phyloP scores from a whole-genome alignment of 1,140 invertebrate genomes.

The Caenorhabditis briggsae region DNA sequence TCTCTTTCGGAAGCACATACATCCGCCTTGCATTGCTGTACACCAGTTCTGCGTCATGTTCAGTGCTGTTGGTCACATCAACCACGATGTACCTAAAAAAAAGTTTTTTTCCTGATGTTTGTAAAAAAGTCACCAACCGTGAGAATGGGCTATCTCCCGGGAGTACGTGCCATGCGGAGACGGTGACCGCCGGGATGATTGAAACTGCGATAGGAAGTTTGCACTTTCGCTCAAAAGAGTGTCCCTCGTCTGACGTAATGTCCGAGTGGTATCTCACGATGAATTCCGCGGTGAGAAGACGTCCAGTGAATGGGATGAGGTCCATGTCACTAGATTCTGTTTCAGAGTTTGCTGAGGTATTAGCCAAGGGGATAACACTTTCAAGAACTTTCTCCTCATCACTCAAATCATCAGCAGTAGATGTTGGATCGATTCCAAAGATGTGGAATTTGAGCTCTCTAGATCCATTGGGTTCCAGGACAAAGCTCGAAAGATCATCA shows the following conservation, averaged over 20 bases:
- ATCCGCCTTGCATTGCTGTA: conserved; percentile 70
- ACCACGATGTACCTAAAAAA: conserved; percentile 69
- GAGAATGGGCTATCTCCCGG: conserved; percentile 72
- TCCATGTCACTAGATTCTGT: conserved; percentile 68
- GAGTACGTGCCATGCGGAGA: conserved; percentile 75
- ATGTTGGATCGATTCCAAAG: conserved; percentile 76
- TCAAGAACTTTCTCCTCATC: conserved; percentile 52
- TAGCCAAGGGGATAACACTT: conserved; percentile 41
- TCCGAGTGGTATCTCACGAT: conserved; percentile 73
- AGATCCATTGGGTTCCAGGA: conserved; percentile 65
- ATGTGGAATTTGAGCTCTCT: conserved; percentile 71
- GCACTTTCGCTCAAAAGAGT: conserved; percentile 60
- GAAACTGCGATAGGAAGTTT: conserved; percentile 72
- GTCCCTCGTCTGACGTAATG: conserved; percentile 63
- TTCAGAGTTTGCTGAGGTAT: conserved; percentile 15
- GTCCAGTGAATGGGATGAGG: conserved; percentile 75
- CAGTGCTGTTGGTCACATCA: conserved; percentile 76
- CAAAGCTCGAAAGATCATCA: conserved; percentile 36
- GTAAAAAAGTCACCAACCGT: conserved; percentile 64
- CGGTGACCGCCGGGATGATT: conserved; percentile 75
- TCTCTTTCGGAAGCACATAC: conserved; percentile 74
- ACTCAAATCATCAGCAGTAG: conserved; percentile 66
- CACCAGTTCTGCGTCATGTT: conserved; percentile 75
- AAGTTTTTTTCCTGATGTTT: too few relatives aligned
- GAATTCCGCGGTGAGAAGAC: conserved; percentile 73